Evolutionary conservation across 2,797 vertebrate species (phyloP), one percentile per base, ranked within the genome.

Genomic region (Mormyrus proboscirostris): DNA sequence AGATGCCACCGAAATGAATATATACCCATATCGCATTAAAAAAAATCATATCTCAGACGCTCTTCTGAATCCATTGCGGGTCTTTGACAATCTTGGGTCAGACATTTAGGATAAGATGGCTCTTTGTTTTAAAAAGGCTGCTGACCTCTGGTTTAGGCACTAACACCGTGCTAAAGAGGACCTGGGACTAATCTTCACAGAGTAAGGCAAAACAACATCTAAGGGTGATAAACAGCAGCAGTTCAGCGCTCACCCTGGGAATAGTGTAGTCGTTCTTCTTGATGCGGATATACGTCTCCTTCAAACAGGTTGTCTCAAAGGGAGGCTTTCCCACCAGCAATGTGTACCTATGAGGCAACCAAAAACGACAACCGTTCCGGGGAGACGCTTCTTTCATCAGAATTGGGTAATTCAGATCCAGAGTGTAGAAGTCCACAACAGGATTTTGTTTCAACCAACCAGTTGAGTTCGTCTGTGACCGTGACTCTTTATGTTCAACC

Each of bases 251-350:
- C 93, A 99, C 98, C 97, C 97, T 97, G 89, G 99, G 99, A 91
- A 99, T 96, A 0, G 95, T 95, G 91, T 99, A 99, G 76, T 97
- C 97, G 2, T 99, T 99, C 93, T 98, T 99, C 94, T 99, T 99
- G 93, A 99, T 99, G 87, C 98, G 96, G 91, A 97, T 94, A 92
- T 99, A 99, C 0, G 98, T 99, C 88, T 99, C 98, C 92, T 99
- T 99, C 50, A 99, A 95, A 88, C 98, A 99, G 25, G 98, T 97
- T 0, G 98, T 99, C 94, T 99, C 99, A 89, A 99, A 99, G 0
- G 98, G 99, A 0, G 98, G 98, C 50, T 98, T 99, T 7, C 99
- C 98, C 76, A 99, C 99, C 93, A 99, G 91, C 92, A 99, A 92
- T 4, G 99, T 99, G 92, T 99, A 99, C 96, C 99, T 99, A 88